Percentiles rank a stretch among this genome's conserved stretches.
Conservation (phyloP, 2,888 invertebrate species). For the Rotaria magnacalcarata region DNA sequence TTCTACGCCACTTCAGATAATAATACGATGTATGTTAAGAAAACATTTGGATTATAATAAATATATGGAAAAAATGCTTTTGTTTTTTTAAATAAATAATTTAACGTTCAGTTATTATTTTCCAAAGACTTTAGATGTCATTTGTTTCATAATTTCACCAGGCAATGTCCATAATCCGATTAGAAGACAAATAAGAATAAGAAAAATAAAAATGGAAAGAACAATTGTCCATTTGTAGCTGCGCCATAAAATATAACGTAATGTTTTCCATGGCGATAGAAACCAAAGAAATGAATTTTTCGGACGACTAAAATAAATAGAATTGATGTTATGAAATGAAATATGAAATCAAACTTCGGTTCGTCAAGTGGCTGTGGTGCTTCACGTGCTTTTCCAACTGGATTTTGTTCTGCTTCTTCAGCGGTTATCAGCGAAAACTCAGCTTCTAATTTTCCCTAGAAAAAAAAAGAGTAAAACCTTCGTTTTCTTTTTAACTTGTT, state of each 20-base stretch:
- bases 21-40: too few relatives aligned
- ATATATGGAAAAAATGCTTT: too few relatives aligned
- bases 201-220: not conserved
- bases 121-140: not conserved
- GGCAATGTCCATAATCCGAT: not conserved
- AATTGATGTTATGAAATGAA: not conserved
- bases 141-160: not conserved
- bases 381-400: constrained; percentile 39
- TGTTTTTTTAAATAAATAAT: too few relatives aligned
- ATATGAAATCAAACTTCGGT: constrained; percentile 35
- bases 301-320: constrained; percentile 27
- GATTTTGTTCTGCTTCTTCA: constrained; percentile 38
- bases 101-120: too few relatives aligned
- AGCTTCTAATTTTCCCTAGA: constrained; percentile 40
- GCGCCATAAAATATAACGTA: constrained; percentile 40
- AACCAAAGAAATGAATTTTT: constrained; percentile 46
- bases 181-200: constrained; percentile 19
- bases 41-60: too few relatives aligned
- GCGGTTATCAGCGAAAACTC: constrained; percentile 39
- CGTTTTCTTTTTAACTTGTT: not conserved
- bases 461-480: not conserved
- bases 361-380: constrained; percentile 38
- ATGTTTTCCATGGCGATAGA: constrained; percentile 40
- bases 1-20: too few relatives aligned
- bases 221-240: constrained; percentile 39